These are phyloP conservation scores for Limanda limanda DNA, from an alignment of 2,113 vertebrate genomes.

Conservation along the genomic window DNA sequence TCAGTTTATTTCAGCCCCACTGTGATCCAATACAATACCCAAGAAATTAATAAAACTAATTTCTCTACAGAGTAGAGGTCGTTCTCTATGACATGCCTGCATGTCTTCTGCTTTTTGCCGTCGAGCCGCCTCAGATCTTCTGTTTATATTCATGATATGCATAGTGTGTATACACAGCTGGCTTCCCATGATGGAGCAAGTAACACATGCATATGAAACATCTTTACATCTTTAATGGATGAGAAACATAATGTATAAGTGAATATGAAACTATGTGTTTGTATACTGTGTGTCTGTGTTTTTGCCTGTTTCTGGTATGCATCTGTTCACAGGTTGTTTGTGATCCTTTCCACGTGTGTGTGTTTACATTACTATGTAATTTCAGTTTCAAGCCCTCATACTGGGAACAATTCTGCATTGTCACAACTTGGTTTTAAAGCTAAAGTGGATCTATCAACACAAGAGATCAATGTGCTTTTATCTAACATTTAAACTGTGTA, in stretches of 20 bases:
- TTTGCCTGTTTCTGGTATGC: not conserved
- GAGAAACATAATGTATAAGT: not conserved
- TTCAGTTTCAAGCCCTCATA: no score
- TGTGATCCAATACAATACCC: not conserved
- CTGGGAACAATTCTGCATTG: no score
- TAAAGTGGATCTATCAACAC: no score
- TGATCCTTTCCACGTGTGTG: no score
- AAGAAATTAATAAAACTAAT: not conserved
- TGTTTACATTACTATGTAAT: no score
- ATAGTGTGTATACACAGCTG: constrained; percentile 18
- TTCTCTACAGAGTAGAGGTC: not conserved
- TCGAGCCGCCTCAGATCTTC: not conserved
- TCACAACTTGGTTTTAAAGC: no score
- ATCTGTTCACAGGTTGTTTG: not conserved
- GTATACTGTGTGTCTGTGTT: not conserved
- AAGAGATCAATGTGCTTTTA: not conserved
- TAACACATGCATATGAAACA: constrained; percentile 9
- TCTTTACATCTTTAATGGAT: constrained; percentile 14
- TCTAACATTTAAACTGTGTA: no score
- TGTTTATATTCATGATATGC: constrained; percentile 17
- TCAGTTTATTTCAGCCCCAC: not conserved
- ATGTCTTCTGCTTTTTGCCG: not conserved
- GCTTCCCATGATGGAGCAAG: constrained; percentile 7
- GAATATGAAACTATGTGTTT: not conserved
- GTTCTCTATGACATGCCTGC: not conserved